Base-by-base conservation (phyloP, 2,888 invertebrate species). In the Agrochola macilenta region DNA sequence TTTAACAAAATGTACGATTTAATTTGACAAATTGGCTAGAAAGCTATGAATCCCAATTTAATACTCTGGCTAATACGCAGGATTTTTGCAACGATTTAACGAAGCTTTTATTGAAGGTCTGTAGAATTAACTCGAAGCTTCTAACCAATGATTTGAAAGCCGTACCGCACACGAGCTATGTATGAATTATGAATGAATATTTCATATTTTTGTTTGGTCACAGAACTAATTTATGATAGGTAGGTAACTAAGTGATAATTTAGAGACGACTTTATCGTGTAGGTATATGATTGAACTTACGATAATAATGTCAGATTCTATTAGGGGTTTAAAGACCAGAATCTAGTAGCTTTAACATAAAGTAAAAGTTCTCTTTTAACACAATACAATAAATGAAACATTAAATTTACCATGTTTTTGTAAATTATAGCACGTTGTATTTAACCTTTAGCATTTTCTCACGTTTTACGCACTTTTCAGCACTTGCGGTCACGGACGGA, bases 71-170 rank as follows among this genome's bases (percentile, higher is more conserved):
- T 81, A 66, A 69, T 63, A 26, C 58, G 58, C 20, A n/a, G 35
- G 65, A 64, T 65, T 78, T 81, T 76, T 78, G 66, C 68, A 60
- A 64, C 72, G 17, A 35, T 70, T 81, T 65, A 84, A 77, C 74
- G n/a, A 73, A 74, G 74, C 52, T 74, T 84, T 58, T 63, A 63
- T 73, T 74, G 61, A 63, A 69, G 0, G 61, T 54, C 26, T 14
- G 58, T 43, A 39, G 58, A 74, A 81, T 77, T 58, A 72, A 66
- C 63, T 63, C 23, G 12, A 61, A 69, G 35, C 52, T 23, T 64
- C 23, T 43, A 30, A 63, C n/a, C 43, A 43, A 71, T 71, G 49
- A 69, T 46, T 66, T 52, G 11, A 43, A 26, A 26, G n/a, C 52
- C 35, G 54, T n/a, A 23, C 20, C 20, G 46, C 20, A n/a, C 23